These are phyloP conservation scores for Turdus rufiventris DNA, from an alignment of 2,113 vertebrate genomes.

Conservation along the genomic window DNA sequence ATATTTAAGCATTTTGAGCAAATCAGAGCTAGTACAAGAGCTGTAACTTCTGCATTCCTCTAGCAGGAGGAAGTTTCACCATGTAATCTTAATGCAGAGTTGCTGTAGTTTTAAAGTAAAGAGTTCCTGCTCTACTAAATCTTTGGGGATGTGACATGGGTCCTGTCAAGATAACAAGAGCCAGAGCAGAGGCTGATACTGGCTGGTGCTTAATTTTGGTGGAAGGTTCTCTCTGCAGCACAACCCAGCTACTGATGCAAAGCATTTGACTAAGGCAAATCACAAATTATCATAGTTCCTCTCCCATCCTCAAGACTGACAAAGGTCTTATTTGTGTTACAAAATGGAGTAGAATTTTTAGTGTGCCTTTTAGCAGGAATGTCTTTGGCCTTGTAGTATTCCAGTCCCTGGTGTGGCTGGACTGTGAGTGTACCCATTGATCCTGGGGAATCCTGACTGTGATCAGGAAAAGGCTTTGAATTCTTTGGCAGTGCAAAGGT, in stretches of 20 bases:
- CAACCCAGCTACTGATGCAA: not conserved
- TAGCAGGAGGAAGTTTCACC: not conserved
- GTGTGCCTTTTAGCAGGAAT: not conserved
- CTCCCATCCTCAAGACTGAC: not conserved
- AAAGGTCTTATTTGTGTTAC: not conserved
- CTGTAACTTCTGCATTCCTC: not conserved
- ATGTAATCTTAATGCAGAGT: conserved; percentile 38
- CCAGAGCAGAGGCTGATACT: not conserved
- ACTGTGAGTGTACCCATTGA: conserved; percentile 16
- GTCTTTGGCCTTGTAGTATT: not conserved
- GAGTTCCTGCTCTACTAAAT: not conserved
- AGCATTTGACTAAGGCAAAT: not conserved
- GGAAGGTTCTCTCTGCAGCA: not conserved
- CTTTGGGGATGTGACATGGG: not conserved
- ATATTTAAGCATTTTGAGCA: conserved; percentile 22
- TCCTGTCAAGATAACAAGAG: not conserved
- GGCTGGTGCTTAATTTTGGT: not conserved
- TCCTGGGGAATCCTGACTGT: conserved; percentile 47
- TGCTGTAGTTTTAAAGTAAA: conserved; percentile 13
- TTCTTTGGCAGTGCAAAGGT: not conserved
- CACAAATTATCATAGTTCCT: not conserved
- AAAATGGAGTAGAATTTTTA: not conserved
- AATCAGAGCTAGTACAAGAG: not conserved
- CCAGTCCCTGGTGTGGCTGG: not conserved
- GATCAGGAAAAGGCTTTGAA: conserved; percentile 58